Percentiles rank a stretch among this genome's conserved stretches.
Evolutionary conservation across 2,113 vertebrate genomes (phyloP).

Genomic region (Pagrus major): DNA sequence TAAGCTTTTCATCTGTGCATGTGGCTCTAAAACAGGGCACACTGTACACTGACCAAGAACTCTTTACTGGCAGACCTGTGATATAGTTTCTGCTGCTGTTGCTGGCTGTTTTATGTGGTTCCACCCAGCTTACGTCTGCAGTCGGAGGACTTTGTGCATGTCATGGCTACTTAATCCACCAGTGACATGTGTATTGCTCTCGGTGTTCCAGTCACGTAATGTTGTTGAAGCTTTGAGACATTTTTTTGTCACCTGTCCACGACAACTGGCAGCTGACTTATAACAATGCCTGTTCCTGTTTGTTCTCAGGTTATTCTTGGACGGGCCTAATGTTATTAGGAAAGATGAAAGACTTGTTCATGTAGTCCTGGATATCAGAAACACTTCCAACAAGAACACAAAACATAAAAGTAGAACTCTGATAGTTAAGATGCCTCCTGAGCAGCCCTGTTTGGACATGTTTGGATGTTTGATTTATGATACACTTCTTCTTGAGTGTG

Average conservation of each 20-base stretch:
- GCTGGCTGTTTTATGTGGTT: conserved; percentile 73
- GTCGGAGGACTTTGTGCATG: conserved; percentile 40
- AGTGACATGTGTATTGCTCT: conserved; percentile 56
- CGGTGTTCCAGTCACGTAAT: conserved; percentile 20
- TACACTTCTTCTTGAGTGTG: conserved; percentile 1
- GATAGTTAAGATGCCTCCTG: background rate
- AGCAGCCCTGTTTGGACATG: conserved; percentile 2
- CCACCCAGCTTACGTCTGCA: conserved; percentile 32
- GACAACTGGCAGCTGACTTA: conserved; percentile 54
- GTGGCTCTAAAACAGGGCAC: conserved; percentile 66
- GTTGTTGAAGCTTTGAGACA: conserved; percentile 27
- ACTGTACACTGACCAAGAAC: conserved; percentile 60
- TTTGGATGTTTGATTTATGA: conserved; percentile 33
- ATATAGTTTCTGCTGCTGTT: conserved; percentile 58
- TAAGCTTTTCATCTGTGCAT: conserved; percentile 76
- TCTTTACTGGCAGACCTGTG: conserved; percentile 68
- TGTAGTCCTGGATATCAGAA: conserved; percentile 34
- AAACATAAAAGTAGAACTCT: background rate
- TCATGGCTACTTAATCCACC: conserved; percentile 55
- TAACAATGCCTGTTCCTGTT: conserved; percentile 24
- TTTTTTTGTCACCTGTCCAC: conserved; percentile 60
- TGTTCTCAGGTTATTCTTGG: conserved; percentile 55
- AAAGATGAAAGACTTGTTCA: conserved; percentile 32
- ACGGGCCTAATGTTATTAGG: conserved; percentile 9
- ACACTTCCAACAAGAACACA: conserved; percentile 19